phyloP scores from a whole-genome alignment of 1,140 invertebrate species.

The Pachypeltis micranthus region DNA sequence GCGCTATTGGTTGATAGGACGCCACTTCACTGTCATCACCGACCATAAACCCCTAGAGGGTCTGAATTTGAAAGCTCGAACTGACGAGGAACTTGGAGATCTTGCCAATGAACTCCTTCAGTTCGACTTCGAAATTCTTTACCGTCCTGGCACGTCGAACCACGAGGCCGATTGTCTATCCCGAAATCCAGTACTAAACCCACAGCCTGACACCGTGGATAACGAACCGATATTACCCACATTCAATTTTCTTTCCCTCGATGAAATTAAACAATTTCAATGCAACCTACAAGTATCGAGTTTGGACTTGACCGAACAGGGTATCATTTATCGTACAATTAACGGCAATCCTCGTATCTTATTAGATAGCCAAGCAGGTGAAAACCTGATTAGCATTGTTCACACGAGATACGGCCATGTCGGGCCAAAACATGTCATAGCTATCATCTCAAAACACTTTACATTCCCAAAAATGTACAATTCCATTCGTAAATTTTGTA shows the following conservation, averaged over 20 bases:
- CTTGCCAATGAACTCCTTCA: slow-evolving; percentile 19
- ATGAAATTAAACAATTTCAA: too few species aligned
- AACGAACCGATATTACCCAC: too few species aligned
- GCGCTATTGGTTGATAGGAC: slow-evolving; percentile 24
- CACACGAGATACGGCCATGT: slow-evolving; percentile 14
- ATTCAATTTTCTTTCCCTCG: too few species aligned
- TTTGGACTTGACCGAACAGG: too few species aligned
- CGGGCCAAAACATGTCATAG: slow-evolving; percentile 4
- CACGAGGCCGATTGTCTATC: slow-evolving; percentile 13
- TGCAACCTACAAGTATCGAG: too few species aligned
- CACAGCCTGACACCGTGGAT: slow-evolving; percentile 9
- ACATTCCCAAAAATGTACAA: slow-evolving; percentile 14
- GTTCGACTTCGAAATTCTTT: slow-evolving; percentile 20
- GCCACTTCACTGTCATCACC: slow-evolving; percentile 19
- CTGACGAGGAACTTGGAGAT: slow-evolving; percentile 20
- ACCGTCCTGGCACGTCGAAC: slow-evolving; percentile 17
- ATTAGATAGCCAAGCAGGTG: too few species aligned
- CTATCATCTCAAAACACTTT: slow-evolving; percentile 12
- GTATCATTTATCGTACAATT: too few species aligned
- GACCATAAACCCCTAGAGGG: slow-evolving; percentile 27
- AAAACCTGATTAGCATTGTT: slow-evolving; percentile 16
- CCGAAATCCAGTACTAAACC: slow-evolving; percentile 17
- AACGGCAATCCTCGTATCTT: too few species aligned
- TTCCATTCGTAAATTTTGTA: slow-evolving; percentile 17
- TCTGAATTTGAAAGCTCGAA: slow-evolving; percentile 21